Conservation (phyloP, 1,140 invertebrate species). For the Neuroterus valhalla region DNA sequence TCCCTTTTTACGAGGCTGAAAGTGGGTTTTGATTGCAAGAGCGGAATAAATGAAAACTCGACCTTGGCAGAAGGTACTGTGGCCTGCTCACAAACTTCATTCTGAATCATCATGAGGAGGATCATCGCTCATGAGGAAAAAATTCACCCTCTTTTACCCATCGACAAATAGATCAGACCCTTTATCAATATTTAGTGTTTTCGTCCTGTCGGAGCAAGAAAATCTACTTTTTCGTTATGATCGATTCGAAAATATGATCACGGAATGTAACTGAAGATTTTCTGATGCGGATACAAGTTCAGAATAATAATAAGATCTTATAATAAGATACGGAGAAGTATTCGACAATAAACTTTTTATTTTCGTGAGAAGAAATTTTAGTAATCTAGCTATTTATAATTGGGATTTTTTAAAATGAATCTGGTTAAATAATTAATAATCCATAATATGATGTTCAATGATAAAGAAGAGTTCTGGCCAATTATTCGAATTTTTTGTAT, state of each 20-base stretch:
- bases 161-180: slow-evolving; percentile 4
- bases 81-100: neutral
- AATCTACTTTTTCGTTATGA: neutral
- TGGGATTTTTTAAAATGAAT: too few relatives aligned
- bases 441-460: slow-evolving; percentile 11
- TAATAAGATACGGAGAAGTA: too few relatives aligned
- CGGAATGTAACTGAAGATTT: neutral
- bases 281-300: too few relatives aligned
- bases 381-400: too few relatives aligned
- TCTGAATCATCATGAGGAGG: neutral
- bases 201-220: neutral
- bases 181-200: slow-evolving; percentile 15
- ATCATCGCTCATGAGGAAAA: slow-evolving; percentile 1
- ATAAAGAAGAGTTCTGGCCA: neutral
- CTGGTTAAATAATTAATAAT: neutral
- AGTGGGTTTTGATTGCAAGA: slow-evolving; percentile 47
- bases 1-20: slow-evolving; percentile 12
- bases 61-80: slow-evolving; percentile 9
- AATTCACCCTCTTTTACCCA: neutral
- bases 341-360: too few relatives aligned
- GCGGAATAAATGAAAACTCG: slow-evolving; percentile 39
- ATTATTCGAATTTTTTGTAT: neutral
- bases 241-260: neutral
- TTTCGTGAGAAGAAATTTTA: too few relatives aligned
- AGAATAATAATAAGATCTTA: too few relatives aligned